phyloP scores from a whole-genome alignment of 2,113 vertebrate species.

The Tychaedon coryphoeus region DNA sequence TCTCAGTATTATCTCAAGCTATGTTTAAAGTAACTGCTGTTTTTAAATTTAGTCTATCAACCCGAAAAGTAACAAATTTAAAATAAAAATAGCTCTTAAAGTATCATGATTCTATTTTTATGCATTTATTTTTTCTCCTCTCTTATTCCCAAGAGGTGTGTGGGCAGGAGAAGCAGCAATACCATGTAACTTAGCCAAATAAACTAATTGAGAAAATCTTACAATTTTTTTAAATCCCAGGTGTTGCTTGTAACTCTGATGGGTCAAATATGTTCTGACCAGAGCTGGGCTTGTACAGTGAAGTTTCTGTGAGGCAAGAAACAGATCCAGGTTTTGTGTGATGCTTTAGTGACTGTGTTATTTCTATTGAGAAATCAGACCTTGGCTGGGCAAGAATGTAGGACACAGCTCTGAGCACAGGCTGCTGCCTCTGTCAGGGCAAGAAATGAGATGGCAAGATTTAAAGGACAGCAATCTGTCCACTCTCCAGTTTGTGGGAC shows the following conservation, averaged over 20 bases:
- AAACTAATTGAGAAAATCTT: background rate
- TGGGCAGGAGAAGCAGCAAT: background rate
- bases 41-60: background rate
- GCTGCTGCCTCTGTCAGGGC: background rate
- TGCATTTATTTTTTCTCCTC: background rate
- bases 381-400: conserved; percentile 9
- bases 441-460: conserved; percentile 9
- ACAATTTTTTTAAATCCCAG: background rate
- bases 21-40: background rate
- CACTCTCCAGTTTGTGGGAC: background rate
- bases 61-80: background rate
- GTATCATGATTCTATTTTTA: background rate
- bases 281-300: background rate
- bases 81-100: conserved; percentile 16
- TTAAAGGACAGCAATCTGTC: conserved; percentile 4
- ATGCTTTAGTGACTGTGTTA: background rate
- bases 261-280: background rate
- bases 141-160: background rate
- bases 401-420: background rate
- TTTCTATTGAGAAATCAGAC: conserved; percentile 7
- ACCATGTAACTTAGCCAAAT: background rate
- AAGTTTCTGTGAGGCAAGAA: background rate
- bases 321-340: background rate
- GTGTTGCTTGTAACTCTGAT: background rate
- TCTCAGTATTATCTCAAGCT: background rate